Base-by-base conservation (phyloP, 2,797 vertebrate genomes). In the Mormyrus hasselquistii region DNA sequence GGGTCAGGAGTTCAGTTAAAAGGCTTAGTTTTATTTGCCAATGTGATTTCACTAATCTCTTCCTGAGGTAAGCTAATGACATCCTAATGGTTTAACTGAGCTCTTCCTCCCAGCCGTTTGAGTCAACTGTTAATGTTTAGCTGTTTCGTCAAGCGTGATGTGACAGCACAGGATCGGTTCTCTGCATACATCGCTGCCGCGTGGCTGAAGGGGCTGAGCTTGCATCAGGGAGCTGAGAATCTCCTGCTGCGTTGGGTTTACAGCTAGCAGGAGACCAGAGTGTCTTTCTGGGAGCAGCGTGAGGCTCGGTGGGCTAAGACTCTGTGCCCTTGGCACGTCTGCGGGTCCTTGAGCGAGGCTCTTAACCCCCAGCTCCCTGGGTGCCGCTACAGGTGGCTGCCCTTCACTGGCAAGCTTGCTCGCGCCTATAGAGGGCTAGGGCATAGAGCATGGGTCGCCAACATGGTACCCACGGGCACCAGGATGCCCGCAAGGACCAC, bases 11-110 rank as follows among this genome's bases (percentile, higher is more conserved):
- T 19, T 41, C 73, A 79, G 73, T n/a, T 79, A 1, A 44, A n/a
- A 44, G 19, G 7, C 73, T 79, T 79, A 6, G 38, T 76, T 41
- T 19, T 44, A 44, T 90, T 91, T 91, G 69, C 57, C 3, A 90
- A 91, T 62, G 79, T 87, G 88, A 90, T 92, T 89, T 90, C 88
- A 90, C 86, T 52, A 16, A 69, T 90, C 22, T 86, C 41, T 84
- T 84, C 85, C 44, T 41, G 38, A 1, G 73, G 2, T 91, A 92
- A 91, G 89, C 90, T 88, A 91, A 92, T 88, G 90, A 49, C 91
- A 90, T 62, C 6, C 86, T 89, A 82, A 89, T 57, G 79, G 90
- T 86, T 87, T n/a, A n/a, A 49, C 2, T 73, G 3, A 5, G 9
- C 9, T 89, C 38, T 82, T 87, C 29, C 14, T 84, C 41, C 25